Evolutionary conservation across 2,113 vertebrate species (phyloP), one percentile per base, ranked within the genome.

Genomic region (Turdus rufiventris): DNA sequence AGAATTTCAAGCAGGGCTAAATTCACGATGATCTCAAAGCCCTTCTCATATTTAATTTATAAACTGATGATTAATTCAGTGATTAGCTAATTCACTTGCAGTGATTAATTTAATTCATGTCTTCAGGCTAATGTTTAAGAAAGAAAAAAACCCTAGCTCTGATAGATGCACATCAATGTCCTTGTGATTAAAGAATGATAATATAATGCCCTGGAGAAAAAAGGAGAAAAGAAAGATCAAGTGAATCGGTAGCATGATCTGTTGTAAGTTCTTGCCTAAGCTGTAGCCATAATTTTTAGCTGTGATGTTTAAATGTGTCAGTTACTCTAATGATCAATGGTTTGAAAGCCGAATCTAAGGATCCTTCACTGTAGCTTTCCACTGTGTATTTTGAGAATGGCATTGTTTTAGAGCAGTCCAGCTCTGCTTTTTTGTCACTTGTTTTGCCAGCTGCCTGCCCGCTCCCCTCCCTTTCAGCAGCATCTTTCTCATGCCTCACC

Each of bases 301-400:
- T 97, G 18, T 97, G 94, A 70, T 95, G 85, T 61, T 96, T 97
- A 58, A 98, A 98, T 3, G 98, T 98, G 91, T 99, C 98, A 2
- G 93, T 96, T 82, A 98, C 98, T 85, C 97, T 97, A 90, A 99
- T 97, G 63, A 97, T 88, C 92, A 98, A 67, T 7, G 98, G 98
- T 87, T 98, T 98, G 96, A 99, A 99, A 70, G 97, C 96, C 36
- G 97, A 94, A 80, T 98, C 98, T 28, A 93, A 96, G 56, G 96
- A 94, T 54, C 97, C 96, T 94, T 98, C 98, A 11, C 98, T 76
- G 42, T 99, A 99, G 95, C 98, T 99, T 77, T 99, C 97, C 24
- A 98, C 98, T 83, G 88, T 98, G 88, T 99, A 99, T 95, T 99
- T 99, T 60, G 98, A 92, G 36, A 90, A 92, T 4, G 87, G 66